phyloP scores from a whole-genome alignment of 2,113 vertebrate species.

The Hyperopisus bebe region DNA sequence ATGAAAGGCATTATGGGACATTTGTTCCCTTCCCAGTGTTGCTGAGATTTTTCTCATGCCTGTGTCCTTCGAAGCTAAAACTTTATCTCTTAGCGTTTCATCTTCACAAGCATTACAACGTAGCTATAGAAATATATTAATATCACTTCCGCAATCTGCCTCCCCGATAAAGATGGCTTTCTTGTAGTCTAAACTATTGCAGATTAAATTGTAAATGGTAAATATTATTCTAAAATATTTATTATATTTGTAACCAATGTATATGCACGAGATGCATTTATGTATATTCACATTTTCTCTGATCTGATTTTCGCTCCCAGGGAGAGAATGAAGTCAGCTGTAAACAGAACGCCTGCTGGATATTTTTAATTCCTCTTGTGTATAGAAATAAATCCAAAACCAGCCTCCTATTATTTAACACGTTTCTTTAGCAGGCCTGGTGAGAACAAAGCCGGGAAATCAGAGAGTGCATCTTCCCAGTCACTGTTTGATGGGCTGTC shows the following conservation, averaged over 20 bases:
- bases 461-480: not conserved
- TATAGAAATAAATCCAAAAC: not conserved
- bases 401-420: not conserved
- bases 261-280: not conserved
- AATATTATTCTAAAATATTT: slow-evolving; percentile 11
- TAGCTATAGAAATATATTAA: not conserved
- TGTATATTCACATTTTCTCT: not conserved
- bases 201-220: not conserved
- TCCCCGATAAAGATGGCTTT: not conserved
- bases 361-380: not conserved
- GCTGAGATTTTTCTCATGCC: not conserved
- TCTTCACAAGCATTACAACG: not conserved
- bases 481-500: not conserved
- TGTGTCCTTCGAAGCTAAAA: not conserved
- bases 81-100: not conserved
- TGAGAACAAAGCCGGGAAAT: not conserved
- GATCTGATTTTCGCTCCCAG: not conserved
- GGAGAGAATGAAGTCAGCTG: not conserved
- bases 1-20: not conserved
- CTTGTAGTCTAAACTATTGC: not conserved
- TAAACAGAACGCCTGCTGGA: not conserved
- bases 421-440: not conserved
- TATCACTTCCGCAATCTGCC: not conserved
- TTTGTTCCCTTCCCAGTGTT: not conserved
- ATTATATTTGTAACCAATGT: not conserved